These are phyloP conservation scores for Schizopygopsis pylzovi DNA, from an alignment of 2,797 vertebrate species.

Conservation along the genomic window DNA sequence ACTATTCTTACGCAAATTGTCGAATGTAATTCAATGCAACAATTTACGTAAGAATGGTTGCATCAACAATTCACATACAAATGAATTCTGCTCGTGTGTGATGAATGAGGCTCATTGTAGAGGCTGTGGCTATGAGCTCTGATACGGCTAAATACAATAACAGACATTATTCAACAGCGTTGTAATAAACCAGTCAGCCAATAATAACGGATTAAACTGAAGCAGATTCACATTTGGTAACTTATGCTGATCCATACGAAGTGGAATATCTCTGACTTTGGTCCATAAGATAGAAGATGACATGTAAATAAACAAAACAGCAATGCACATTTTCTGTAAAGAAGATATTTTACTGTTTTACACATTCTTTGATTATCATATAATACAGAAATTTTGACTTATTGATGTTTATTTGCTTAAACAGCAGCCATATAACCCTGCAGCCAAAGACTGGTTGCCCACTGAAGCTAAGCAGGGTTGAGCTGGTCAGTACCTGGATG, in stretches of 20 bases:
- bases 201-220: not conserved
- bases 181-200: not conserved
- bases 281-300: not conserved
- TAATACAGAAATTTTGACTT: not conserved
- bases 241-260: not conserved
- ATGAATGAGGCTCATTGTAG: constrained; percentile 4
- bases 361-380: not conserved
- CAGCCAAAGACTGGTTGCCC: too few relatives aligned
- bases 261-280: not conserved
- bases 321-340: not conserved
- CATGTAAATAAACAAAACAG: not conserved
- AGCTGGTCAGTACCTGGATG: too few relatives aligned
- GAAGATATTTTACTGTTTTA: not conserved
- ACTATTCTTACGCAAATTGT: constrained; percentile 14
- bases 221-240: not conserved
- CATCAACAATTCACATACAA: not conserved
- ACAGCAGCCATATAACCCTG: too few relatives aligned
- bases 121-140: not conserved
- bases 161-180: not conserved
- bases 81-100: not conserved
- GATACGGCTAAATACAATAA: not conserved
- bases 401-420: too few relatives aligned
- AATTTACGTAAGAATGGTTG: not conserved
- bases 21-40: not conserved
- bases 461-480: too few relatives aligned